These are phyloP conservation scores for Otolemur crassicaudatus DNA, from an alignment of 2,797 vertebrate species.

Conservation along the genomic window DNA sequence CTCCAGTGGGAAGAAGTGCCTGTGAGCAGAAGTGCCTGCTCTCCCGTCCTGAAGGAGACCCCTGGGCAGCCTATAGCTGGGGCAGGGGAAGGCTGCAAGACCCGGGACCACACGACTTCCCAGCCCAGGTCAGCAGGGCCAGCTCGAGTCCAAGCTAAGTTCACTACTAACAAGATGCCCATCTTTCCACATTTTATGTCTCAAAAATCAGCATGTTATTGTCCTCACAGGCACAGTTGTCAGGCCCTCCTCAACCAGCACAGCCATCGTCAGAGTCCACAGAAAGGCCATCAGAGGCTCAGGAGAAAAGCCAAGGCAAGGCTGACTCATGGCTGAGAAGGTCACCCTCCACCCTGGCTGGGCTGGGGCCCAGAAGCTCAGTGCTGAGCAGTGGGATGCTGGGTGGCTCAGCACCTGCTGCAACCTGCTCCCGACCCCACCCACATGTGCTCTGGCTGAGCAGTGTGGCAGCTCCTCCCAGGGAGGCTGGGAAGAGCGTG, in stretches of 20 bases:
- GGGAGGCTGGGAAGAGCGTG: not conserved
- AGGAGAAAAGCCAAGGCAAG: not conserved
- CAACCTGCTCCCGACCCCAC: not conserved
- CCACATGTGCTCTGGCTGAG: not conserved
- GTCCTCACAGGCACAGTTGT: not conserved
- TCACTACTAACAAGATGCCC: accelerated
- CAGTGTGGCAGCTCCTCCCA: not conserved
- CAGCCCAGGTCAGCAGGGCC: not conserved
- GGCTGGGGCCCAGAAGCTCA: not conserved
- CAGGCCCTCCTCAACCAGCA: not conserved
- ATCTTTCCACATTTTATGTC: not conserved
- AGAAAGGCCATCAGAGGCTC: not conserved
- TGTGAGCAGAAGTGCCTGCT: not conserved
- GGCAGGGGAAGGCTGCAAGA: too few species aligned
- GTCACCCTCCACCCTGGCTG: not conserved
- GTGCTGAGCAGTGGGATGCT: not conserved
- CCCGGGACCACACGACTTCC: not conserved
- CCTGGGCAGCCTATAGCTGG: not conserved
- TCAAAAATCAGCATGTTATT: not conserved
- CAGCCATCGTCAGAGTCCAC: not conserved
- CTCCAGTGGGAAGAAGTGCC: not conserved
- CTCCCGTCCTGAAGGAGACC: not conserved
- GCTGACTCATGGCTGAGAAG: not conserved
- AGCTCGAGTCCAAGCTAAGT: not conserved
- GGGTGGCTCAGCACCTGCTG: too few species aligned